A percentile compares a stretch with the other conserved stretches of the same genome.
These are phyloP conservation scores for Deroptyus accipitrinus DNA, from an alignment of 2,113 vertebrate genomes.

Conservation along the genomic window DNA sequence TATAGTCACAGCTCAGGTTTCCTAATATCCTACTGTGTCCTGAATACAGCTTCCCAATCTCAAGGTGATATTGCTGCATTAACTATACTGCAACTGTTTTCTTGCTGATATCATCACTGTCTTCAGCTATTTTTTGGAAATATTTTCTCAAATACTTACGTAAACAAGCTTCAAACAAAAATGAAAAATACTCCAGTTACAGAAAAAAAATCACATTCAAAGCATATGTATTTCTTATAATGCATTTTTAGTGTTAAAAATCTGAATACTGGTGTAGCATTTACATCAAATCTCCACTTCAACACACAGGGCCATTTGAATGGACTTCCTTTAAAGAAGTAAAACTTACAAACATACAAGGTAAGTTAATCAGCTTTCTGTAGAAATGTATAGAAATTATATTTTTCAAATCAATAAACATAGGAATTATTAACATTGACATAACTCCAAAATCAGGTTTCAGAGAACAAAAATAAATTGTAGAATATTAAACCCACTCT, in stretches of 20 bases:
- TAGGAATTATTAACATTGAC: background rate
- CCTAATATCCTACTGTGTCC: background rate
- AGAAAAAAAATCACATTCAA: background rate
- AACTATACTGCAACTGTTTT: background rate
- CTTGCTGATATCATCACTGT: background rate
- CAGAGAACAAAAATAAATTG: background rate
- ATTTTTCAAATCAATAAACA: background rate
- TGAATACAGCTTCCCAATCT: background rate
- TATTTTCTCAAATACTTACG: background rate
- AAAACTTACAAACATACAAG: background rate
- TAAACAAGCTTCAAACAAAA: background rate
- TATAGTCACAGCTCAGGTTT: conserved; percentile 9
- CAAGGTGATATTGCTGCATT: background rate
- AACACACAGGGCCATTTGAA: background rate
- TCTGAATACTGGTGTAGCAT: rapidly evolving
- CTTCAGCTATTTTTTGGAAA: background rate
- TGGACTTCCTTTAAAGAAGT: background rate
- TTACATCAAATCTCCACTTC: background rate
- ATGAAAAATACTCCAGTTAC: background rate
- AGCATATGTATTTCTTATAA: background rate
- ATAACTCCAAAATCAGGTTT: background rate
- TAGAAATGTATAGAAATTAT: background rate
- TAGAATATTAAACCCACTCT: background rate
- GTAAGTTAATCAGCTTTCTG: background rate
- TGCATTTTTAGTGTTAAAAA: background rate